A percentile compares a stretch with the other conserved stretches of the same genome.
Evolutionary conservation across 2,888 invertebrate species (phyloP).

Genomic region (Volucella inanis): DNA sequence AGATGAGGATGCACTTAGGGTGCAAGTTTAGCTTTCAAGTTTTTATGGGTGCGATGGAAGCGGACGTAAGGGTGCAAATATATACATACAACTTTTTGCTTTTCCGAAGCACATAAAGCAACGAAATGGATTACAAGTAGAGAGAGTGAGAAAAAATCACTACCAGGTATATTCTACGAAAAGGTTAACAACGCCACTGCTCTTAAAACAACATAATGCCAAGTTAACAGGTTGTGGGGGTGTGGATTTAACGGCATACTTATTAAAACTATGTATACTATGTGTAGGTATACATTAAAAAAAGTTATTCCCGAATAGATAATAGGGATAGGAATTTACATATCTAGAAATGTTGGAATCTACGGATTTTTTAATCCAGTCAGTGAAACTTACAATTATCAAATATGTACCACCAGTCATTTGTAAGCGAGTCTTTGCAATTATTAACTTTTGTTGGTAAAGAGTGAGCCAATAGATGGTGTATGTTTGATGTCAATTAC

Average conservation of each 20-base stretch:
- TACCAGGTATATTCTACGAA: not conserved
- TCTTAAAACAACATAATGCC: slow-evolving; percentile 3
- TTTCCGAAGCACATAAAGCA: slow-evolving; percentile 2
- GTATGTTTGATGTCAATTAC: too few relatives aligned
- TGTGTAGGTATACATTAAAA: not conserved
- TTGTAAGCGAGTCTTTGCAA: too few relatives aligned
- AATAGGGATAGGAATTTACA: slow-evolving; percentile 32
- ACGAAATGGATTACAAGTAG: slow-evolving; percentile 11
- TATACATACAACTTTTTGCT: not conserved
- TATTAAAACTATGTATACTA: not conserved
- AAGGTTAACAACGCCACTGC: slow-evolving; percentile 27
- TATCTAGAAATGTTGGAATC: not conserved
- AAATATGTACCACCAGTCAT: not conserved
- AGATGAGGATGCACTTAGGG: slow-evolving; percentile 70
- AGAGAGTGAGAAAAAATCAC: slow-evolving; percentile 1
- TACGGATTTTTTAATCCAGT: not conserved
- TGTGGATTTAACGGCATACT: not conserved
- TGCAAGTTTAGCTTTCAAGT: slow-evolving; percentile 61
- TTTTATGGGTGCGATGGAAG: slow-evolving; percentile 21
- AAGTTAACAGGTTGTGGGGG: slow-evolving; percentile 22
- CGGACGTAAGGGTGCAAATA: slow-evolving; percentile 5
- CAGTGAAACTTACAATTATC: not conserved
- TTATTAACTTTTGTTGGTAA: too few relatives aligned
- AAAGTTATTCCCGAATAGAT: slow-evolving; percentile 16
- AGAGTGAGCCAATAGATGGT: too few relatives aligned